Base-by-base conservation (phyloP, 1,140 invertebrate genomes). In the Drosophila repleta region DNA sequence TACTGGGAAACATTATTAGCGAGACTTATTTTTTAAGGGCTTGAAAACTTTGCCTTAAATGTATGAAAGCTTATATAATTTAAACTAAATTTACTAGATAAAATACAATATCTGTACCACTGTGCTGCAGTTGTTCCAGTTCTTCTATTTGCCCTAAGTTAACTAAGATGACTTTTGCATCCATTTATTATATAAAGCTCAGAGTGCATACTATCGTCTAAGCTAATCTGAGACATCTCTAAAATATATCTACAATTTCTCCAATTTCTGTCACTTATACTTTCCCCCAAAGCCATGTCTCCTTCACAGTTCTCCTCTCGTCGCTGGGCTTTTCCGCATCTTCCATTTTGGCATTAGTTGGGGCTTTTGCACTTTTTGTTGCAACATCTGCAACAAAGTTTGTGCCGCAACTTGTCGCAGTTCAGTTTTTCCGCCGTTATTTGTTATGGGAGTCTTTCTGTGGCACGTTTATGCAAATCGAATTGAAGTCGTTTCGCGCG, bases 391-490 rank as follows among this genome's bases (percentile, higher is more conserved):
- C 5, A 37, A 66, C 63, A 67, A 67, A 61, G 56, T 67, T 60
- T 60, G 24, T 17, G 17, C 20, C 43, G 1, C n/a, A 67, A 51
- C 15, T 67, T 67, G 21, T 13, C 46, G 10, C 55, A 32, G 8
- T 64, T 55, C 13, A 63, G 48, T 63, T 63, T 26, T 18, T 29
- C n/a, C 18, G 10, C n/a, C 13, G 58, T 15, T 29, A 35, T 51
- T 52, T 51, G 29, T 41, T 62, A 39, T 63, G 60, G 41, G 15
- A 32, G 17, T 8, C 20, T 35, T 29, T 63, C 43, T 21, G 35
- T 53, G 15, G 15, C 17, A 26, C 26, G 39, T 37, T 72, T 68
- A 64, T 56, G 67, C 67, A 70, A 71, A 71, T 62, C 58, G 51
- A 53, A 62, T 55, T 46, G 43, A 17, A 32, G 24, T 17, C 13